These are phyloP conservation scores for Sesia apiformis DNA, from an alignment of 2,888 invertebrate species.

Conservation along the genomic window DNA sequence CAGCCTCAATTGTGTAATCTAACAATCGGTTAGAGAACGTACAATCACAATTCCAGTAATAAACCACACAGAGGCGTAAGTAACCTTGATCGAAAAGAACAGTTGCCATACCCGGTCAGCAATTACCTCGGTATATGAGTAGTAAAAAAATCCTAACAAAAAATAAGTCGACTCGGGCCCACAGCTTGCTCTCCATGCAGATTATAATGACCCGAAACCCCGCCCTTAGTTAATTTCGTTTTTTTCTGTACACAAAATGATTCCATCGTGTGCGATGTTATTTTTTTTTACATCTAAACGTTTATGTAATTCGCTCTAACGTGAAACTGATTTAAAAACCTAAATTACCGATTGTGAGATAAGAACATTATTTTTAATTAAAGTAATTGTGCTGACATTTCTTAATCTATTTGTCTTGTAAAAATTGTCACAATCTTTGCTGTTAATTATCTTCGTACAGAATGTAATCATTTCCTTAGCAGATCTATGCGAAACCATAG, in stretches of 20 bases:
- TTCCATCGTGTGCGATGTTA: background rate
- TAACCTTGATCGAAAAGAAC: slow-evolving; percentile 61
- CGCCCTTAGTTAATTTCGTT: slow-evolving; percentile 49
- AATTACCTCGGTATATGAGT: slow-evolving; percentile 38
- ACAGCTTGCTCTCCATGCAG: slow-evolving; percentile 34
- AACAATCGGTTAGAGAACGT: slow-evolving; percentile 42
- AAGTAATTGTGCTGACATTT: no score
- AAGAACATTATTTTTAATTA: no score
- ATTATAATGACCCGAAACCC: slow-evolving; percentile 58
- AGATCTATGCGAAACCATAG: no score
- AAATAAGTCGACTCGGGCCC: slow-evolving; percentile 38
- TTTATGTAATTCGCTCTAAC: no score
- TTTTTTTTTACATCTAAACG: no score
- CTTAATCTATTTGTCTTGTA: no score
- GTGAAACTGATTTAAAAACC: no score
- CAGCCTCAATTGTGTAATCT: slow-evolving; percentile 32
- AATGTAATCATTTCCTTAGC: no score
- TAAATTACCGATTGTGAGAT: no score
- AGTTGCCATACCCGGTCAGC: slow-evolving; percentile 38
- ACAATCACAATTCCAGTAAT: slow-evolving; percentile 38
- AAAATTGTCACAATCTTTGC: no score
- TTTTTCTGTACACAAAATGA: slow-evolving; percentile 28
- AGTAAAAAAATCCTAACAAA: slow-evolving; percentile 53
- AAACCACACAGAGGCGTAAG: slow-evolving; percentile 32
- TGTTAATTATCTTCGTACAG: no score